phyloP scores from a whole-genome alignment of 2,888 invertebrate species.

The Aporophyla nigra region DNA sequence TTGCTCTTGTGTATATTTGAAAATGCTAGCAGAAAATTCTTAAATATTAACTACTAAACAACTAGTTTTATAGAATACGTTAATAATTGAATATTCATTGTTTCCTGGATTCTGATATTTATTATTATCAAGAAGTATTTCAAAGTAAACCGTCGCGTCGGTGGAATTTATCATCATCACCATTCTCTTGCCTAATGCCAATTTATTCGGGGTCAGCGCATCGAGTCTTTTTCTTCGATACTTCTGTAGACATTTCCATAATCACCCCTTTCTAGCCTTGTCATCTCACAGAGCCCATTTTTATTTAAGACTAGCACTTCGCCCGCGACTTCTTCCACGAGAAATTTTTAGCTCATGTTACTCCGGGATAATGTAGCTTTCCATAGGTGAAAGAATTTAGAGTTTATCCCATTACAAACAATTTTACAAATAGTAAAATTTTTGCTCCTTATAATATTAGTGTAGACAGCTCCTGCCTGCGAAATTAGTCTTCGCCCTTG shows the following conservation, averaged over 20 bases:
- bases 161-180: neutral
- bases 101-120: neutral
- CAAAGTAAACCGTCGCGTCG: neutral
- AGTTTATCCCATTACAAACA: too few species aligned
- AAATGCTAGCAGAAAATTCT: slow-evolving; percentile 11
- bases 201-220: neutral
- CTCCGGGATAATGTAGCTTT: too few species aligned
- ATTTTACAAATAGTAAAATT: too few species aligned
- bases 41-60: slow-evolving; percentile 3
- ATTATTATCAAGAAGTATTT: neutral
- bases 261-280: neutral
- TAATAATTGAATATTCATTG: slow-evolving; percentile 11
- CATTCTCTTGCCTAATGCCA: neutral
- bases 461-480: too few species aligned
- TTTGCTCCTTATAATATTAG: too few species aligned
- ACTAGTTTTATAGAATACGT: slow-evolving; percentile 6
- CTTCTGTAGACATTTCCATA: neutral
- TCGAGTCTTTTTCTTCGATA: neutral
- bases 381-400: too few species aligned
- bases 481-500: too few species aligned
- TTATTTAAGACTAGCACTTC: too few species aligned
- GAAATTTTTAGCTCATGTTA: too few species aligned
- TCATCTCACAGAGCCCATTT: neutral
- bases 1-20: slow-evolving; percentile 39
- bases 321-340: too few species aligned